These are phyloP conservation scores for Mizuhopecten yessoensis DNA, from an alignment of 1,140 invertebrate species.

Conservation along the genomic window DNA sequence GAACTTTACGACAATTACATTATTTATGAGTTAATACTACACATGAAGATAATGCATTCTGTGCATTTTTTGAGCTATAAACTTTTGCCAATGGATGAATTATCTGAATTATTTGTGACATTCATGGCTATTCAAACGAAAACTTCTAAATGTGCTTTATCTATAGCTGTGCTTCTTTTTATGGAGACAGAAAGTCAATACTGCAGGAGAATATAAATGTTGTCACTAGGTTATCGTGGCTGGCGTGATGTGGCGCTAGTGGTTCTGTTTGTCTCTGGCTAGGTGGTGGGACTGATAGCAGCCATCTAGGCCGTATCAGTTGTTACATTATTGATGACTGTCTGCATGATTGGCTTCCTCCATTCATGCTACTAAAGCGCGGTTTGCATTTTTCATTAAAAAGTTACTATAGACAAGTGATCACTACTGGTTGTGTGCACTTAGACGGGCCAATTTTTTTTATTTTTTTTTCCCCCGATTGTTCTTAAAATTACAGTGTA, in stretches of 20 bases:
- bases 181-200: constrained; percentile 38
- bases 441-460: too few species aligned
- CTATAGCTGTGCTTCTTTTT: constrained; percentile 8
- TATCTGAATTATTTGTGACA: constrained; percentile 29
- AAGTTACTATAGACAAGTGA: too few species aligned
- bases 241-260: neutral
- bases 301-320: neutral
- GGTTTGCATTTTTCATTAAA: too few species aligned
- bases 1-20: constrained; percentile 15
- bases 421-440: too few species aligned
- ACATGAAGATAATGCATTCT: constrained; percentile 25
- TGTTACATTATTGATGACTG: too few species aligned
- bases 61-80: constrained; percentile 24
- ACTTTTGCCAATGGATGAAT: constrained; percentile 38
- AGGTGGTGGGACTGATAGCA: neutral
- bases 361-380: too few species aligned
- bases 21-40: constrained; percentile 25
- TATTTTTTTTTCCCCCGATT: too few species aligned
- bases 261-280: neutral
- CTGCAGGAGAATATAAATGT: neutral
- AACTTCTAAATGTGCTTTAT: constrained; percentile 39
- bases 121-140: constrained; percentile 38
- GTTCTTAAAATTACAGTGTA: too few species aligned
- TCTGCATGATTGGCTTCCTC: too few species aligned
- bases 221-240: neutral